Percentiles rank a stretch among this genome's conserved stretches.
phyloP scores from a whole-genome alignment of 2,888 invertebrate genomes.

The Cryptocheilus praepositus region DNA sequence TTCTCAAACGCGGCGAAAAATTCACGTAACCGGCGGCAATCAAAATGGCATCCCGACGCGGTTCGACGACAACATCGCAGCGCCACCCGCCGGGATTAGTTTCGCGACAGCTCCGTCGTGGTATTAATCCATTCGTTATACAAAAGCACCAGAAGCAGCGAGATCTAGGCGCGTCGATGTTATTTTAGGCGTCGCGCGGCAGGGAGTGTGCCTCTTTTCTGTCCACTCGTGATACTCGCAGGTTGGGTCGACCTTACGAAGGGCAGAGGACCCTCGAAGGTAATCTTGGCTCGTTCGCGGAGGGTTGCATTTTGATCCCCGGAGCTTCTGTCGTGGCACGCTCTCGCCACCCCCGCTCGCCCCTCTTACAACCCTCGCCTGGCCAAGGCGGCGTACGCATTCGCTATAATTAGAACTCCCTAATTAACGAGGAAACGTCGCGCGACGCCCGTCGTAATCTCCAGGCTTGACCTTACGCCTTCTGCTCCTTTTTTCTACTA shows the following conservation, averaged over 20 bases:
- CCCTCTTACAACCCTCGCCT: slow-evolving; percentile 18
- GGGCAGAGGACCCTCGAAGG: slow-evolving; percentile 66
- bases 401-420: slow-evolving; percentile 69
- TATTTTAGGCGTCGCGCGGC: slow-evolving; percentile 66
- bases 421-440: slow-evolving; percentile 65
- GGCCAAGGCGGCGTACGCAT: slow-evolving; percentile 46
- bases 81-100: too few relatives aligned
- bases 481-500: slow-evolving; percentile 31
- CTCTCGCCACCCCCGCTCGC: slow-evolving; percentile 55
- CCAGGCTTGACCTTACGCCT: slow-evolving; percentile 55
- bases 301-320: slow-evolving; percentile 70
- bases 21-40: too few relatives aligned
- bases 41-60: too few relatives aligned
- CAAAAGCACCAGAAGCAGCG: slow-evolving; percentile 31
- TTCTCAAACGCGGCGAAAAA: too few relatives aligned
- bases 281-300: slow-evolving; percentile 67
- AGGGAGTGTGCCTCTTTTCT: slow-evolving; percentile 9
- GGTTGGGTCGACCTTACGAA: slow-evolving; percentile 50
- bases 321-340: slow-evolving; percentile 69
- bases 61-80: too few relatives aligned
- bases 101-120: slow-evolving; percentile 17
- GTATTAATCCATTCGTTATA: slow-evolving; percentile 55
- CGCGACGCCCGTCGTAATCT: slow-evolving; percentile 52
- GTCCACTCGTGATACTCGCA: slow-evolving; percentile 37
- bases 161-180: slow-evolving; percentile 58